A percentile compares a stretch with the other conserved stretches of the same genome.
Conservation (phyloP, 2,888 invertebrate genomes). For the Cephonodes hylas region DNA sequence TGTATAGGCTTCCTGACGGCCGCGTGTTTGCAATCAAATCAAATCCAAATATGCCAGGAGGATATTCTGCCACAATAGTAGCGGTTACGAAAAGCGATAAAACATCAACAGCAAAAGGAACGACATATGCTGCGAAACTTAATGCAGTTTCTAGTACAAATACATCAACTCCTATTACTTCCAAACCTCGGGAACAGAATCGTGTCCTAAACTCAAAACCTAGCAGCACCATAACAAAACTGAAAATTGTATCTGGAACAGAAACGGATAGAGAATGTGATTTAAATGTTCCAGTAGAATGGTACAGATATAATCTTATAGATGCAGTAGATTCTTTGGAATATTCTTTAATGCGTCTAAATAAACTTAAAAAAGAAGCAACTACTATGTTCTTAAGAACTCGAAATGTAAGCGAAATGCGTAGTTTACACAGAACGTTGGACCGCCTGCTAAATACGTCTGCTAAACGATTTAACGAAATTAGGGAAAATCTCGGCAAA, state of each 20-base stretch:
- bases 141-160: conserved; percentile 42
- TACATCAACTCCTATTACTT: conserved; percentile 15
- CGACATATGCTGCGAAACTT: conserved; percentile 65
- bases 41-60: conserved; percentile 75
- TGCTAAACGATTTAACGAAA: conserved; percentile 75
- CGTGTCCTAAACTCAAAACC: conserved; percentile 17
- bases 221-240: conserved; percentile 21
- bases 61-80: conserved; percentile 77
- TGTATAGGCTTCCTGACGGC: conserved; percentile 77
- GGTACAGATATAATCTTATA: conserved; percentile 81
- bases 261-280: conserved; percentile 48
- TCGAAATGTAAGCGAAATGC: conserved; percentile 72
- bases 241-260: conserved; percentile 27
- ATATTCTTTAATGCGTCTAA: conserved; percentile 76
- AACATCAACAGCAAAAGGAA: conserved; percentile 49
- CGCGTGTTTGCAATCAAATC: conserved; percentile 75
- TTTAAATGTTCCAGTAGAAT: conserved; percentile 73
- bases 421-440: conserved; percentile 75
- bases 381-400: conserved; percentile 69
- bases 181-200: conserved; percentile 20
- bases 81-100: conserved; percentile 58
- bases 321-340: conserved; percentile 81
- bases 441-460: conserved; percentile 80
- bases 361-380: conserved; percentile 74
- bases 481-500: conserved; percentile 77